Evolutionary conservation across 2,888 invertebrate genomes (phyloP).

Genomic region (Itoplectis maculator): DNA sequence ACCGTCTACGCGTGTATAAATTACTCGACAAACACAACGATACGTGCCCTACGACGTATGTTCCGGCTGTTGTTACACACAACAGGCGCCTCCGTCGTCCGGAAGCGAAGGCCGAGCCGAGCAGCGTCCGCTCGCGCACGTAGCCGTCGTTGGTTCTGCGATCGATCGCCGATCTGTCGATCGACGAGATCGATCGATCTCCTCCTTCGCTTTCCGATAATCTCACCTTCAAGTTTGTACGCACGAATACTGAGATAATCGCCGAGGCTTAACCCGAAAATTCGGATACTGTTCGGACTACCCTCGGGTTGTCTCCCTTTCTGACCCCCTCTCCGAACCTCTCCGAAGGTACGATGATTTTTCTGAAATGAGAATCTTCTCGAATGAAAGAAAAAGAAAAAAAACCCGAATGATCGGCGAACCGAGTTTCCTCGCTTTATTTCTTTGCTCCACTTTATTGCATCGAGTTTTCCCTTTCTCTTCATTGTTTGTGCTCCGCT

Average conservation of each 20-base stretch:
- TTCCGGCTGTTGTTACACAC: neutral
- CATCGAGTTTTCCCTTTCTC: too few relatives aligned
- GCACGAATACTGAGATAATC: neutral
- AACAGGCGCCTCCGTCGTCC: neutral
- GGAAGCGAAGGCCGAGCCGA: too few relatives aligned
- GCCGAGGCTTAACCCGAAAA: neutral
- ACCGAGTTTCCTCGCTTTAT: neutral
- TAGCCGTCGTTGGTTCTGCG: conserved; percentile 13
- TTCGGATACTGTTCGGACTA: neutral
- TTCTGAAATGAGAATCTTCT: too few relatives aligned
- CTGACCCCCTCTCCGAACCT: neutral
- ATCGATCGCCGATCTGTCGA: conserved; percentile 4
- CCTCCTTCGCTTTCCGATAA: conserved; percentile 18
- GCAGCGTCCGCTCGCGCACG: neutral
- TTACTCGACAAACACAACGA: conserved; percentile 54
- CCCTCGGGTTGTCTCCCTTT: neutral
- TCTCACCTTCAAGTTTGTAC: conserved; percentile 17
- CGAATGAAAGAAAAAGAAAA: neutral
- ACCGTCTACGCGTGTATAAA: conserved; percentile 45
- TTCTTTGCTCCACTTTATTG: neutral
- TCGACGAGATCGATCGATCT: conserved; percentile 21
- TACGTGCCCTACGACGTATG: conserved; percentile 12
- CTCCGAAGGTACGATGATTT: too few relatives aligned
- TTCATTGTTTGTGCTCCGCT: too few relatives aligned
- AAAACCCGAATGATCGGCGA: too few relatives aligned